Percentiles rank a stretch among this genome's conserved stretches.
Conservation (phyloP, 1,140 invertebrate species). For the Thaumetopoea pityocampa region DNA sequence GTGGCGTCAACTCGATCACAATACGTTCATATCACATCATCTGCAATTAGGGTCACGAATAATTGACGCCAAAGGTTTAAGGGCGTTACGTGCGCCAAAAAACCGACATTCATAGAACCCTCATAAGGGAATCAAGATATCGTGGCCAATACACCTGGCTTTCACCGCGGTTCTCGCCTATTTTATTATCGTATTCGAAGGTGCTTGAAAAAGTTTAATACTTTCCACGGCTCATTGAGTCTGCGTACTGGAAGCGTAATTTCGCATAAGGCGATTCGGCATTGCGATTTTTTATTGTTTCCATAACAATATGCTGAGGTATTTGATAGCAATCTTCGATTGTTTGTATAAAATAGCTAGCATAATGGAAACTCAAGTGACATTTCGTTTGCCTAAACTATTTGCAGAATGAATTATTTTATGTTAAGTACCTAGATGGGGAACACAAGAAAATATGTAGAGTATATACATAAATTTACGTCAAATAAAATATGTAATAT, state of each 20-base stretch:
- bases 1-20: constrained; percentile 52
- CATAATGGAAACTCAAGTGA: neutral
- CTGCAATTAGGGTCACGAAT: constrained; percentile 70
- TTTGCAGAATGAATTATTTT: too few species aligned
- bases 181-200: constrained; percentile 40
- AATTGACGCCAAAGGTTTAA: constrained; percentile 66
- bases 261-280: constrained; percentile 25
- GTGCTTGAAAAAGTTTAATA: constrained; percentile 56
- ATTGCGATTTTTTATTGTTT: constrained; percentile 31
- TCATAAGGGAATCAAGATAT: constrained; percentile 72
- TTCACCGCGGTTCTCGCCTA: constrained; percentile 40
- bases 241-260: constrained; percentile 28
- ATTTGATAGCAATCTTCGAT: constrained; percentile 31
- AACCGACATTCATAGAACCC: constrained; percentile 56
- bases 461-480: too few species aligned
- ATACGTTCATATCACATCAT: constrained; percentile 62
- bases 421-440: too few species aligned
- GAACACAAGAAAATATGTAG: too few species aligned
- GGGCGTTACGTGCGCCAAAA: constrained; percentile 49
- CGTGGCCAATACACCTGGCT: constrained; percentile 62
- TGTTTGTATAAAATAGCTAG: constrained; percentile 2
- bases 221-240: constrained; percentile 56
- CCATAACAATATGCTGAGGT: constrained; percentile 10
- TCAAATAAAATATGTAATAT: too few species aligned
- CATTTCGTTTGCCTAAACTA: too few species aligned